These are phyloP conservation scores for Heterodera schachtii DNA, from an alignment of 1,140 invertebrate species.

Conservation along the genomic window DNA sequence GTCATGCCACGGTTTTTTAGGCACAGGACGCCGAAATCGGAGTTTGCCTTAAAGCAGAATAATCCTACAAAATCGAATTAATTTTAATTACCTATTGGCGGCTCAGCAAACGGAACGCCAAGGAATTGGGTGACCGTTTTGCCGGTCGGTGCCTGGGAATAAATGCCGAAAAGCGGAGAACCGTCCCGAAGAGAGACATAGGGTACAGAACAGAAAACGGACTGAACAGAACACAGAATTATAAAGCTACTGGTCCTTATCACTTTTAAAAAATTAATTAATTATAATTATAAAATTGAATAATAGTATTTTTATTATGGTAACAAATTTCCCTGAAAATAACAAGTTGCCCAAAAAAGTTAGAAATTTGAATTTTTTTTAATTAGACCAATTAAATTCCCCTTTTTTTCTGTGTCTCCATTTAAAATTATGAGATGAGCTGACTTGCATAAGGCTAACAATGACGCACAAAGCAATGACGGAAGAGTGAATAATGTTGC, in stretches of 20 bases:
- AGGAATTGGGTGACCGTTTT: slow-evolving; percentile 58
- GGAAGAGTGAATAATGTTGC: not conserved
- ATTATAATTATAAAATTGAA: no score
- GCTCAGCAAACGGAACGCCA: slow-evolving; percentile 67
- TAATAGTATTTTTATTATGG: no score
- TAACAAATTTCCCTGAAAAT: no score
- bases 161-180: slow-evolving; percentile 59
- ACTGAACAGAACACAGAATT: slow-evolving; percentile 13
- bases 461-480: not conserved
- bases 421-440: not conserved
- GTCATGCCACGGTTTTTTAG: slow-evolving; percentile 61
- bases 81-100: slow-evolving; percentile 51
- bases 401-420: no score
- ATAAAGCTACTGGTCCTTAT: not conserved
- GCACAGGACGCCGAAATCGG: slow-evolving; percentile 62
- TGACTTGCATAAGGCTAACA: not conserved
- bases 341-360: no score
- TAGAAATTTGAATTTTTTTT: no score
- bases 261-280: no score
- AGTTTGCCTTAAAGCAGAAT: slow-evolving; percentile 35
- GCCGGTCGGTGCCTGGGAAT: slow-evolving; percentile 47
- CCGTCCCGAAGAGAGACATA: slow-evolving; percentile 59
- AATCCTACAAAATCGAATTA: not conserved
- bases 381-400: no score
- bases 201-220: slow-evolving; percentile 30